phyloP scores from a whole-genome alignment of 2,113 vertebrate genomes.

The Lichenostomus cassidix region DNA sequence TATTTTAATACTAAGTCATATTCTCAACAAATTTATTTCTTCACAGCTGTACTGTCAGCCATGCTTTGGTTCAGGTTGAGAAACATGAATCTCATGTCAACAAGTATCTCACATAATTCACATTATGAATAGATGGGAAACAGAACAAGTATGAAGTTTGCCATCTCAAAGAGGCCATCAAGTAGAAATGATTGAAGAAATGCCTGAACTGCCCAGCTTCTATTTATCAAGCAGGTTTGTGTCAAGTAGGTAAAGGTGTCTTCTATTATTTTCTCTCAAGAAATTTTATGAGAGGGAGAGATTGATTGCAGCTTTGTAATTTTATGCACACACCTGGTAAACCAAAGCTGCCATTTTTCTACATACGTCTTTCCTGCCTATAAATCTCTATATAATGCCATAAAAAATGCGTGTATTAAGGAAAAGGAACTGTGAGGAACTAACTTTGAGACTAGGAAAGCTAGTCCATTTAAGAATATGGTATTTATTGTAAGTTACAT shows the following conservation, averaged over 20 bases:
- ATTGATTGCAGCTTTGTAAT: neutral
- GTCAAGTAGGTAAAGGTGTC: neutral
- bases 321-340: neutral
- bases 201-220: neutral
- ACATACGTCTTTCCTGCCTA: neutral
- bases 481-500: neutral
- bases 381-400: neutral
- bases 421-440: neutral
- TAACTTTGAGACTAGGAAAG: neutral
- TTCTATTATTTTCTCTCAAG: neutral
- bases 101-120: neutral
- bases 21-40: neutral
- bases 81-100: neutral
- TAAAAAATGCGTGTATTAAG: neutral
- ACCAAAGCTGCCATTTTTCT: neutral
- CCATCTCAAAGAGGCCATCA: neutral
- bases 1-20: neutral
- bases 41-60: neutral
- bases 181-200: neutral
- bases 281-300: neutral
- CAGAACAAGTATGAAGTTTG: neutral
- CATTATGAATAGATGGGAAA: neutral
- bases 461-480: neutral
- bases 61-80: neutral
- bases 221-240: neutral